These are phyloP conservation scores for Sinella curviseta DNA, from an alignment of 1,140 invertebrate species.

Conservation along the genomic window DNA sequence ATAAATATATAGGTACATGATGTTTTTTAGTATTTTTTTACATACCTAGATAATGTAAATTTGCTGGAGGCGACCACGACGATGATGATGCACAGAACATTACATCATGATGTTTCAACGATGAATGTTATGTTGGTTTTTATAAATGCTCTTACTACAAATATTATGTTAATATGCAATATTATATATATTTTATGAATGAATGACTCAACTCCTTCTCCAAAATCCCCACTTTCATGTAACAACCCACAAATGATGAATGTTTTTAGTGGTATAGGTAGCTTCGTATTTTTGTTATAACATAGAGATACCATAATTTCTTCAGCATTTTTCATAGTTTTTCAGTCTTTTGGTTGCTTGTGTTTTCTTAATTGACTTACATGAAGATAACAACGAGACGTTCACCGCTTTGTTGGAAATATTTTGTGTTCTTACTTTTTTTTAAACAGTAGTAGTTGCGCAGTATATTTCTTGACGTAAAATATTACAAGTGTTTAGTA, in stretches of 20 bases:
- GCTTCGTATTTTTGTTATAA: background rate
- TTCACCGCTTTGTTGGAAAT: too few relatives aligned
- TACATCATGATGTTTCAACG: too few relatives aligned
- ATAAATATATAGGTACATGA: background rate
- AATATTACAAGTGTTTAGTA: background rate
- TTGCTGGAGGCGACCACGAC: background rate
- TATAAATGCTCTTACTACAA: constrained; percentile 15
- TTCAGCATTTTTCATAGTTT: constrained; percentile 20
- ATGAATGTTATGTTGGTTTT: too few relatives aligned
- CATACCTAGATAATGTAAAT: background rate
- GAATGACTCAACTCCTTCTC: constrained; percentile 4
- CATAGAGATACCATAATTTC: constrained; percentile 22
- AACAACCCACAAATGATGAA: constrained; percentile 12
- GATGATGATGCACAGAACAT: background rate
- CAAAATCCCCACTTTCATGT: background rate
- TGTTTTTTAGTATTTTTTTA: background rate
- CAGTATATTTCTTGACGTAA: background rate
- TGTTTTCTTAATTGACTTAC: constrained; percentile 15
- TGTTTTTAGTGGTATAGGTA: background rate
- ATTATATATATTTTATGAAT: background rate
- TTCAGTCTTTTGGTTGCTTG: constrained; percentile 23
- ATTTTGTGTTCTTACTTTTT: background rate
- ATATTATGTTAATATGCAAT: background rate
- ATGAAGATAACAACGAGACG: background rate
- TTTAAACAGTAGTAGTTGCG: too few relatives aligned